Conservation (phyloP, 2,113 vertebrate genomes). For the Ailuropoda melanoleuca region DNA sequence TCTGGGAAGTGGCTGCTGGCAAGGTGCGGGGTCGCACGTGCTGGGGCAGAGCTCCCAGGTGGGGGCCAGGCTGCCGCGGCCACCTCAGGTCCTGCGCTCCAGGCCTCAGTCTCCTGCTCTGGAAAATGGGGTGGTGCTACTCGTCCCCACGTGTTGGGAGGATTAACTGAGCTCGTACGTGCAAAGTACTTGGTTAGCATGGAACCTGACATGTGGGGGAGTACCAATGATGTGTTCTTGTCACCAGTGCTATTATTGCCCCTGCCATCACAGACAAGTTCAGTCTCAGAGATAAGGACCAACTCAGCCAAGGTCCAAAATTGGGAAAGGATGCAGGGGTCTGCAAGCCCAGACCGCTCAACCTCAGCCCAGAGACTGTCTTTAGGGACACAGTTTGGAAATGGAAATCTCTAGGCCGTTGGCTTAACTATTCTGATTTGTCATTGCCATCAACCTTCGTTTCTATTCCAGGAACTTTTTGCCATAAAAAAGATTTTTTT, state of each 20-base stretch:
- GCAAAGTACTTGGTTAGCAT: not conserved
- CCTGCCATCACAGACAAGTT: not conserved
- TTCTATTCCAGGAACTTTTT: not conserved
- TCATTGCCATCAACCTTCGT: rapidly evolving
- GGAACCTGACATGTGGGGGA: not conserved
- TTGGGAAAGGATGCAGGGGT: not conserved
- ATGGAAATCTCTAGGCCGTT: rapidly evolving
- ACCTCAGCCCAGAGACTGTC: rapidly evolving
- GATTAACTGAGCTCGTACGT: not conserved
- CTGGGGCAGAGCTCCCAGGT: rapidly evolving
- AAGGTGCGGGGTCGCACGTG: not conserved
- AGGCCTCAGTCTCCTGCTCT: not conserved
- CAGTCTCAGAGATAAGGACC: not conserved
- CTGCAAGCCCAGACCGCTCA: too few relatives aligned
- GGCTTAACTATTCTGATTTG: rapidly evolving
- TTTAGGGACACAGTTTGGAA: not conserved
- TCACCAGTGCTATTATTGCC: rapidly evolving
- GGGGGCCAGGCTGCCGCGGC: rapidly evolving
- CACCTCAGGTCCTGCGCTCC: not conserved
- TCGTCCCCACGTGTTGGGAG: not conserved
- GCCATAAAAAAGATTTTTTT: not conserved
- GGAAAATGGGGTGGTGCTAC: too few relatives aligned
- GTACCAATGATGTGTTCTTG: rapidly evolving
- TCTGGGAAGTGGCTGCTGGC: not conserved
- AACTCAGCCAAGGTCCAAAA: not conserved